phyloP scores from a whole-genome alignment of 2,888 invertebrate genomes.

The Choreutis nemorana region DNA sequence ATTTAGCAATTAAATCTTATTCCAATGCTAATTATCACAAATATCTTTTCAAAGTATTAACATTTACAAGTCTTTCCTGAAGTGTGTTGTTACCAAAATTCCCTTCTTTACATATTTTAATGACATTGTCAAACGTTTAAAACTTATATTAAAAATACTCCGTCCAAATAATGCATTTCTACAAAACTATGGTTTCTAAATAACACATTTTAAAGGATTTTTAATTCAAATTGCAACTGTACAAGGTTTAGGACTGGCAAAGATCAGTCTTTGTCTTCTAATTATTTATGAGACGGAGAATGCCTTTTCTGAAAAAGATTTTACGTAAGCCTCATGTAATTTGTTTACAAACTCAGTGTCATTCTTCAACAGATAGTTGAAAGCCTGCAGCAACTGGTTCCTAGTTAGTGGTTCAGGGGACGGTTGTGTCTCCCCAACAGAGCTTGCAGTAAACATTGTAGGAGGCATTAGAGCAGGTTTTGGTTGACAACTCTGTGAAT shows the following conservation, averaged over 20 bases:
- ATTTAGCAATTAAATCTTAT: conserved; percentile 28
- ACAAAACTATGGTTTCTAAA: conserved; percentile 50
- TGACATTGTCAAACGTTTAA: conserved; percentile 52
- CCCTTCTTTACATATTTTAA: conserved; percentile 47
- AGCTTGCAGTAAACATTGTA: conserved; percentile 80
- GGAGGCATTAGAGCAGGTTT: conserved; percentile 86
- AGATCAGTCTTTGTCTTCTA: conserved; percentile 25
- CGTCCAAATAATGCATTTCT: conserved; percentile 48
- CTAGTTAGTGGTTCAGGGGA: conserved; percentile 80
- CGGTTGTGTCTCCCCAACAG: conserved; percentile 45
- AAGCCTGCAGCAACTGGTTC: conserved; percentile 88
- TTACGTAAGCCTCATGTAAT: conserved; percentile 91
- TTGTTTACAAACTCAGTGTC: conserved; percentile 89
- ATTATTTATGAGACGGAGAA: conserved; percentile 56
- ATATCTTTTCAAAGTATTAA: conserved; percentile 32
- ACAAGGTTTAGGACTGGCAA: conserved; percentile 38
- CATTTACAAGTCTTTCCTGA: conserved; percentile 26
- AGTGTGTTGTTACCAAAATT: conserved; percentile 44
- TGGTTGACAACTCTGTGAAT: conserved; percentile 47
- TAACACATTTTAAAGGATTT: conserved; percentile 46
- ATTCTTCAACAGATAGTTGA: conserved; percentile 85
- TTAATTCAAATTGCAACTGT: conserved; percentile 59
- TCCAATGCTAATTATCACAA: conserved; percentile 60
- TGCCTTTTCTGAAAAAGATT: conserved; percentile 77
- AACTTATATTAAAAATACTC: conserved; percentile 59